A percentile compares a stretch with the other conserved stretches of the same genome.
These are phyloP conservation scores for Hemicrepidius hirtus DNA, from an alignment of 2,888 invertebrate genomes.

Conservation along the genomic window DNA sequence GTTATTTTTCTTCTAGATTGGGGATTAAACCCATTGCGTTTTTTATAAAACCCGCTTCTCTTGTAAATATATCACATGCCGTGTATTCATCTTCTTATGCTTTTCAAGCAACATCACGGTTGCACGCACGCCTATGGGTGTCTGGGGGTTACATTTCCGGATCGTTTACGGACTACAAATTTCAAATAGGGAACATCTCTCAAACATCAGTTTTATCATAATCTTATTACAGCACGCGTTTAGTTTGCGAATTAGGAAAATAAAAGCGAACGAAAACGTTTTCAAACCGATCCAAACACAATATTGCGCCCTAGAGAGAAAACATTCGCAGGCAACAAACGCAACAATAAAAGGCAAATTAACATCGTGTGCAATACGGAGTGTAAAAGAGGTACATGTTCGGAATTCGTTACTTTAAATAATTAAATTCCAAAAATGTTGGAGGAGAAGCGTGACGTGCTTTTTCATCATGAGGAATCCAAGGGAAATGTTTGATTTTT, in stretches of 20 bases:
- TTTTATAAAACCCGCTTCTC: constrained; percentile 8
- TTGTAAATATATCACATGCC: constrained; percentile 12
- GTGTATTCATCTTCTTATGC: constrained; percentile 4
- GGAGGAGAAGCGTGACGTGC: constrained; percentile 32
- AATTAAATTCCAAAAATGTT: constrained; percentile 48
- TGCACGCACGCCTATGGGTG: constrained; percentile 10
- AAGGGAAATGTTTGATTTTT: background rate
- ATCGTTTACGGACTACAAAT: constrained; percentile 38
- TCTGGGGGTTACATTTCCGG: constrained; percentile 32
- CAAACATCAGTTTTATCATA: constrained; percentile 30
- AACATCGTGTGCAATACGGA: constrained; percentile 27
- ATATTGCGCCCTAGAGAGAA: constrained; percentile 8
- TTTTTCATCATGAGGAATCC: constrained; percentile 13
- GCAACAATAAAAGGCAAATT: constrained; percentile 31
- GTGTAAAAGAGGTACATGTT: constrained; percentile 33
- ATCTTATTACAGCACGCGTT: constrained; percentile 28
- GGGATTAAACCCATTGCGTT: background rate
- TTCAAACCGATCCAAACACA: constrained; percentile 9
- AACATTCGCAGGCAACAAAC: constrained; percentile 25
- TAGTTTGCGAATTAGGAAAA: constrained; percentile 15
- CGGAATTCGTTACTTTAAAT: constrained; percentile 36
- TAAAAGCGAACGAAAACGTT: background rate
- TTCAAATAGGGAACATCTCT: constrained; percentile 32
- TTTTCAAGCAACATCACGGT: background rate
- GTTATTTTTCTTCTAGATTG: background rate